Conservation (phyloP, 2,113 vertebrate species). For the Zosterops hypoxanthus region DNA sequence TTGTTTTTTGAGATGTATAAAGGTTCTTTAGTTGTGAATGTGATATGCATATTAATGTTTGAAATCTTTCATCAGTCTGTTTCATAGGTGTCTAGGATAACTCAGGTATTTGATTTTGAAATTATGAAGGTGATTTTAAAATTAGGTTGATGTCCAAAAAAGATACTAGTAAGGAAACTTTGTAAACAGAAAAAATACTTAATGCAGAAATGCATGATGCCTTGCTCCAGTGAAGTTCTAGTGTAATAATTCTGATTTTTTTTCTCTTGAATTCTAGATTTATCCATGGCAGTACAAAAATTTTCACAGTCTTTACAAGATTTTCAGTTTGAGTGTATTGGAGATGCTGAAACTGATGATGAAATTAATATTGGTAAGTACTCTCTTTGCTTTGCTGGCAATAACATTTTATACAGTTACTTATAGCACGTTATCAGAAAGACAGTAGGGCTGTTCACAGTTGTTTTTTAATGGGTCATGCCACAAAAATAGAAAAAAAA, state of each 20-base stretch:
- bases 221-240: not conserved
- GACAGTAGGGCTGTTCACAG: not conserved
- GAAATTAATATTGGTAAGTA: constrained; percentile 95
- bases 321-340: constrained; percentile 96
- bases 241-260: not conserved
- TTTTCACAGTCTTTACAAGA: constrained; percentile 94
- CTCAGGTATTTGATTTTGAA: not conserved
- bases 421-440: not conserved
- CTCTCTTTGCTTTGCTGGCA: not conserved
- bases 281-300: constrained; percentile 92
- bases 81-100: not conserved
- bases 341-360: constrained; percentile 94
- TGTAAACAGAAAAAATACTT: not conserved
- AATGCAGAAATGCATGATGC: not conserved
- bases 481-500: not conserved
- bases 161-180: not conserved
- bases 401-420: not conserved
- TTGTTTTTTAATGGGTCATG: not conserved
- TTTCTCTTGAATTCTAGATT: constrained; percentile 75
- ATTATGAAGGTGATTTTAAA: not conserved
- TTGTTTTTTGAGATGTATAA: not conserved
- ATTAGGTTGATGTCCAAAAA: not conserved
- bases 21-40: not conserved
- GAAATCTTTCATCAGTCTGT: not conserved
- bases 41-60: not conserved